A percentile compares a stretch with the other conserved stretches of the same genome.
Evolutionary conservation across 1,140 invertebrate genomes (phyloP).

Genomic region (Drosophila malerkotliana): DNA sequence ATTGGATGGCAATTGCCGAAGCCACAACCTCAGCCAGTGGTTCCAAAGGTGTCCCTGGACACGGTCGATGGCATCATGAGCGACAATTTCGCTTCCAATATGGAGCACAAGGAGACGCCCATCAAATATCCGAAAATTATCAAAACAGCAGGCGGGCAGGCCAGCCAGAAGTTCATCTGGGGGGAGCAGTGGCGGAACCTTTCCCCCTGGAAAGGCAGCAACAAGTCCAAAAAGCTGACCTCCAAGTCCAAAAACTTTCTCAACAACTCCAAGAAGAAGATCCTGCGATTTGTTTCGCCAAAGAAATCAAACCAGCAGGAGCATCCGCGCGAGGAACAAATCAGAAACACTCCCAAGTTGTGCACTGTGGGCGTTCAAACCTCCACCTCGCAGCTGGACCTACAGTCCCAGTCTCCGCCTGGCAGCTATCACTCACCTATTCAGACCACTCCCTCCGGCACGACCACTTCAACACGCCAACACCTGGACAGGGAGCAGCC

Average conservation of each 20-base stretch:
- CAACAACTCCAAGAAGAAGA: slow-evolving; percentile 75
- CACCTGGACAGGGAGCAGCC: slow-evolving; percentile 44
- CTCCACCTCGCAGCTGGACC: slow-evolving; percentile 49
- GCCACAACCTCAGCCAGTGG: slow-evolving; percentile 22
- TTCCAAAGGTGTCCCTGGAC: slow-evolving; percentile 67
- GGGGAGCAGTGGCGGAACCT: slow-evolving; percentile 70
- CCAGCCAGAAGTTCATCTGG: slow-evolving; percentile 74
- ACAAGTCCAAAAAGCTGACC: slow-evolving; percentile 37
- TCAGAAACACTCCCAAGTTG: slow-evolving; percentile 8
- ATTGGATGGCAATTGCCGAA: slow-evolving; percentile 68
- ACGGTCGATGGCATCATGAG: slow-evolving; percentile 69
- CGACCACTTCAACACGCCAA: slow-evolving; percentile 40
- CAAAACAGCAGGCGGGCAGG: slow-evolving; percentile 14
- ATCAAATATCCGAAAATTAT: slow-evolving; percentile 53
- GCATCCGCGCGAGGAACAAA: background rate
- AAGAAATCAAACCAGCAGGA: slow-evolving; percentile 62
- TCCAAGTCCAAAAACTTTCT: slow-evolving; percentile 69
- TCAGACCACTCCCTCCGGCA: slow-evolving; percentile 60
- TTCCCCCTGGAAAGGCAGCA: slow-evolving; percentile 60
- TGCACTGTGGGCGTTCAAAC: slow-evolving; percentile 77
- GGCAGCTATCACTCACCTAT: slow-evolving; percentile 79
- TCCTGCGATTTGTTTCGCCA: slow-evolving; percentile 74
- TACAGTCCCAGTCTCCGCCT: slow-evolving; percentile 69
- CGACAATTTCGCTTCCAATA: slow-evolving; percentile 69
- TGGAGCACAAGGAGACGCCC: slow-evolving; percentile 73